These are phyloP conservation scores for Loriculus beryllinus DNA, from an alignment of 2,797 vertebrate species.

Conservation along the genomic window DNA sequence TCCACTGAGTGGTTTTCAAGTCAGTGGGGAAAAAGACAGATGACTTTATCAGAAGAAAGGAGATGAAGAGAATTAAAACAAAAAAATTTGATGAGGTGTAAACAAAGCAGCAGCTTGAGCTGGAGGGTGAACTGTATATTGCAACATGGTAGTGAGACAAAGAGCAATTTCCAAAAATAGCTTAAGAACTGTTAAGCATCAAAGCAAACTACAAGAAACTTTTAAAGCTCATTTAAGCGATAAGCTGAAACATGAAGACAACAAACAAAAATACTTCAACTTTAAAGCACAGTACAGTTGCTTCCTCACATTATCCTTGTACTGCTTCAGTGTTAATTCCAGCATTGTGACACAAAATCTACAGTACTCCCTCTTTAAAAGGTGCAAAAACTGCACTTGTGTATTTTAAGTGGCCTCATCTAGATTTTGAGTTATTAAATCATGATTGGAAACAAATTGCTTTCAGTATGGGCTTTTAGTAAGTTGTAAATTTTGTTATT, in stretches of 20 bases:
- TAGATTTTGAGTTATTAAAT: neutral
- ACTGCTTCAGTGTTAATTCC: neutral
- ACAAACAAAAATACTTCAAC: neutral
- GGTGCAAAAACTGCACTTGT: neutral
- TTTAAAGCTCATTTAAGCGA: neutral
- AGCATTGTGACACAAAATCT: neutral
- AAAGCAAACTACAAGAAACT: neutral
- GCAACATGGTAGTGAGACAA: neutral
- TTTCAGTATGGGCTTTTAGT: neutral
- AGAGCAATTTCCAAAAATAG: neutral
- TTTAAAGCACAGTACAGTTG: neutral
- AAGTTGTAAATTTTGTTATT: neutral
- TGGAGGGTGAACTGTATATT: slow-evolving; percentile 12
- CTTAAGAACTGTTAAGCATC: neutral
- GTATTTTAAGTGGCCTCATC: neutral
- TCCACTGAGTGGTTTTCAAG: neutral
- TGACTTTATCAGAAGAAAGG: slow-evolving; percentile 12
- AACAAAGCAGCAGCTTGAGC: slow-evolving; percentile 34
- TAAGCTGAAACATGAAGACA: neutral
- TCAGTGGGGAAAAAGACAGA: slow-evolving; percentile 12
- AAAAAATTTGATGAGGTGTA: slow-evolving; percentile 36
- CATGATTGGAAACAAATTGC: neutral
- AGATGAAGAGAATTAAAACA: slow-evolving; percentile 25
- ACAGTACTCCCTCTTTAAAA: neutral
- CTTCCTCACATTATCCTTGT: neutral